Conservation (phyloP, 2,888 invertebrate genomes). For the Cerastis rubricosa region DNA sequence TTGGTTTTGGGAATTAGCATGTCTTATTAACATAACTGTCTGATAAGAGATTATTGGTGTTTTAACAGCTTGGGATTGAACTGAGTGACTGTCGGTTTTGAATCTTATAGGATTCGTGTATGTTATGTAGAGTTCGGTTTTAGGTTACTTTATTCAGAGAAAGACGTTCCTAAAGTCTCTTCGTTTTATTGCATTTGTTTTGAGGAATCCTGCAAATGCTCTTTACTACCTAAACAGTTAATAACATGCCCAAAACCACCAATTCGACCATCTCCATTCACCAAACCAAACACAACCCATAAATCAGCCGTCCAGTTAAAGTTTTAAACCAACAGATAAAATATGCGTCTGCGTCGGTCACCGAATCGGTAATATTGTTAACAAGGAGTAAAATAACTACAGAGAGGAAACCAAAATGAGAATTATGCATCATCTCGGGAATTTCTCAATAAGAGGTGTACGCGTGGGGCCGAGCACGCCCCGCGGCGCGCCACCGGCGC, state of each 20-base stretch:
- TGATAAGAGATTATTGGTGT: constrained; percentile 89
- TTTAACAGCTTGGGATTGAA: constrained; percentile 78
- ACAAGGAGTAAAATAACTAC: constrained; percentile 87
- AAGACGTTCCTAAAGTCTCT: not conserved
- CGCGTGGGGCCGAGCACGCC: constrained; percentile 84
- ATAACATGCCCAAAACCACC: constrained; percentile 56
- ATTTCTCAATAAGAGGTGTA: constrained; percentile 89
- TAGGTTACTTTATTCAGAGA: not conserved
- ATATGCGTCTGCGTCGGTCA: constrained; percentile 86
- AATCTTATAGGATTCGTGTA: constrained; percentile 20
- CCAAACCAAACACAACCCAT: constrained; percentile 71
- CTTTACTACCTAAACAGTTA: constrained; percentile 39
- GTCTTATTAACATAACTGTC: constrained; percentile 90
- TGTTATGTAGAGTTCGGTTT: not conserved
- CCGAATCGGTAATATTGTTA: constrained; percentile 90
- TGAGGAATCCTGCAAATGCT: not conserved
- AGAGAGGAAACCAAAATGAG: constrained; percentile 85
- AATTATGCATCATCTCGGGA: constrained; percentile 89
- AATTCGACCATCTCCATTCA: constrained; percentile 54
- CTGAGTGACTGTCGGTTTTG: constrained; percentile 15
- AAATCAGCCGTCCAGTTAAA: constrained; percentile 78
- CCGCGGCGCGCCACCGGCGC: constrained; percentile 73
- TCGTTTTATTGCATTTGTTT: not conserved
- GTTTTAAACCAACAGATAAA: constrained; percentile 77
- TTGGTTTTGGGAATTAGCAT: constrained; percentile 91